phyloP scores from a whole-genome alignment of 2,797 vertebrate genomes.

The Heteromormyrus szaboi region DNA sequence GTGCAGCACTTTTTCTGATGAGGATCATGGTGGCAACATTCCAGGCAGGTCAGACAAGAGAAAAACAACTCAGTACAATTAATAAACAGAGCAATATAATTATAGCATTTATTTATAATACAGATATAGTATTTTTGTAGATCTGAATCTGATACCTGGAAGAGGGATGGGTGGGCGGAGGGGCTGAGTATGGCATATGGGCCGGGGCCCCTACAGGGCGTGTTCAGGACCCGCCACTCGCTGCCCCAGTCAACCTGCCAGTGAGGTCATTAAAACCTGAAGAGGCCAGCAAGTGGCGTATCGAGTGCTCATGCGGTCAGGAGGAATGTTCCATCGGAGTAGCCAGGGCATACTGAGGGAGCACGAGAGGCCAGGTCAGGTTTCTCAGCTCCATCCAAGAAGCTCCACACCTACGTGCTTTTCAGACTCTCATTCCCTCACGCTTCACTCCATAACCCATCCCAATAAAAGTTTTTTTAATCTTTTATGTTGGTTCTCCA shows the following conservation, averaged over 20 bases:
- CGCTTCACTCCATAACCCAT: background rate
- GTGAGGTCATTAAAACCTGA: conserved; percentile 49
- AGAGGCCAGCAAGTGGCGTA: conserved; percentile 53
- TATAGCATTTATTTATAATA: background rate
- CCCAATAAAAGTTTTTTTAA: background rate
- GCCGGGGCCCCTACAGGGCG: background rate
- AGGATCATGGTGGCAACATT: background rate
- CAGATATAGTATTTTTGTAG: background rate
- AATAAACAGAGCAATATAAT: background rate
- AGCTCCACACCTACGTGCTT: background rate
- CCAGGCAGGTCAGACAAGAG: background rate
- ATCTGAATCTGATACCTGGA: background rate
- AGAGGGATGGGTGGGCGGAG: background rate
- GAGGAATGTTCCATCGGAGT: conserved; percentile 64
- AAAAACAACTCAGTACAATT: background rate
- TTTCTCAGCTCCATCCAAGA: conserved; percentile 50
- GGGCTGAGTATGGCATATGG: background rate
- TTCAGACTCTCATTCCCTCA: background rate
- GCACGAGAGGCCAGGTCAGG: conserved; percentile 36
- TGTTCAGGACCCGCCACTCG: background rate
- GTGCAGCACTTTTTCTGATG: background rate
- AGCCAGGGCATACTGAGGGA: conserved; percentile 60
- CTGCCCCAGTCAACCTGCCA: background rate
- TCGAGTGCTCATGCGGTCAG: conserved; percentile 36
- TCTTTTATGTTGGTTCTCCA: background rate